Evolutionary conservation across 2,888 invertebrate species (phyloP), one percentile per base, ranked within the genome.

Genomic region (Ophioninae sp.): DNA sequence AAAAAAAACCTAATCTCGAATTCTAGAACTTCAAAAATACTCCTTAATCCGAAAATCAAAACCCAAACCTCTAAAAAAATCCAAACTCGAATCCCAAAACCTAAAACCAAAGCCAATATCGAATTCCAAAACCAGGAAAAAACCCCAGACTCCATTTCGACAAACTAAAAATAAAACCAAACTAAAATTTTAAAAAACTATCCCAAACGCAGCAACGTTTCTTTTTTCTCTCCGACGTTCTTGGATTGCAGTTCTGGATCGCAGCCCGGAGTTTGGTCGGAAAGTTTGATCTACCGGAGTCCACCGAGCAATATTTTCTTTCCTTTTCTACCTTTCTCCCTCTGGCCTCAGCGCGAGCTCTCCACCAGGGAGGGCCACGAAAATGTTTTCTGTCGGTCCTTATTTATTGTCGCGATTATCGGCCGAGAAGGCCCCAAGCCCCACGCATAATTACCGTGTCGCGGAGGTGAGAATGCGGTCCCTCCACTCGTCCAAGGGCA

Each of bases 401-500:
- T 85, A 83, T 85, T 86, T 85, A 82, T 84, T 83, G 80, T 86
- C 83, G 76, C 82, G 85, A 85, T 86, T 83, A 84, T 82, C 77
- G 78, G 68, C 63, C 71, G 81, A 73, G 59, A 79, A 65, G 65
- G 81, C 77, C 80, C 78, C 71, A 71, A 82, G 79, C 75, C 79
- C 75, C 73, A 81, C 81, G 85, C 83, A 87, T 86, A 86, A 86
- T 86, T 85, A 86, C 84, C 83, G 80, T 85, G 84, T 86, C 81
- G 86, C 78, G 81, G 81, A 86, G 86, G 86, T 86, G 84, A 86
- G 86, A 86, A 86, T 86, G 84, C 83, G 79, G 86, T 85, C 75
- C 79, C 69, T 72, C 75, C 77, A 64, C 58, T 58, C 65, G 67
- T 64, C 39, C 22, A 30, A 77, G 67, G 44, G 63, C 63, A 63